Evolutionary conservation across 1,140 invertebrate genomes (phyloP).

Genomic region (Neuroterus valhalla): DNA sequence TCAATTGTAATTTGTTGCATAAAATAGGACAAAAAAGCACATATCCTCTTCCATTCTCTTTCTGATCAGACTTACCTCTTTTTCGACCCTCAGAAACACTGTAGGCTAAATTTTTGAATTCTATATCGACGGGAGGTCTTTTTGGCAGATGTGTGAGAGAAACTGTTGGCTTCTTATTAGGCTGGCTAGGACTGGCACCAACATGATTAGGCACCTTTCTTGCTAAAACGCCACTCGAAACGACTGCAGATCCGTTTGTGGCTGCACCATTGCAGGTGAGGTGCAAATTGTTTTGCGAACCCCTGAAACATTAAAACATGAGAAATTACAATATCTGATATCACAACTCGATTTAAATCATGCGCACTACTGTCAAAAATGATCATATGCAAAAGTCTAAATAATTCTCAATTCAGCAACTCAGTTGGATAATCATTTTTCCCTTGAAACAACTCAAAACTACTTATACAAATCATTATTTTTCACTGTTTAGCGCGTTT

Average conservation of each 20-base stretch:
- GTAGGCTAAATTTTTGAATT: constrained; percentile 89
- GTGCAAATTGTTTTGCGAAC: constrained; percentile 80
- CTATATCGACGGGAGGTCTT: constrained; percentile 89
- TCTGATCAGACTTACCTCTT: constrained; percentile 75
- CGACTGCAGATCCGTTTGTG: constrained; percentile 68
- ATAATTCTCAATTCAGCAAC: too few species aligned
- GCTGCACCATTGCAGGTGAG: constrained; percentile 79
- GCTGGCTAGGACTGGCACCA: constrained; percentile 64
- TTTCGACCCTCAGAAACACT: constrained; percentile 88
- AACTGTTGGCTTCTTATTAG: constrained; percentile 72
- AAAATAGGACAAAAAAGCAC: too few species aligned
- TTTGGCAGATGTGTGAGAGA: constrained; percentile 86
- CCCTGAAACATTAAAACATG: constrained; percentile 72
- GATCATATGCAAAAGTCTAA: too few species aligned
- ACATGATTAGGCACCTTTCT: constrained; percentile 82
- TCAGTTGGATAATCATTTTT: too few species aligned
- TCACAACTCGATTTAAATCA: too few species aligned
- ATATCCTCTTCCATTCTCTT: too few species aligned
- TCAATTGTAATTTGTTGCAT: too few species aligned
- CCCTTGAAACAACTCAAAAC: too few species aligned
- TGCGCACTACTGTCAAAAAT: too few species aligned
- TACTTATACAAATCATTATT: too few species aligned
- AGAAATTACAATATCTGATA: too few species aligned
- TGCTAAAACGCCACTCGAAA: constrained; percentile 73
- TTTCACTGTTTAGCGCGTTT: too few species aligned